Percentiles rank a stretch among this genome's conserved stretches.
Evolutionary conservation across 2,113 vertebrate genomes (phyloP).

Genomic region (Nycticebus coucang): DNA sequence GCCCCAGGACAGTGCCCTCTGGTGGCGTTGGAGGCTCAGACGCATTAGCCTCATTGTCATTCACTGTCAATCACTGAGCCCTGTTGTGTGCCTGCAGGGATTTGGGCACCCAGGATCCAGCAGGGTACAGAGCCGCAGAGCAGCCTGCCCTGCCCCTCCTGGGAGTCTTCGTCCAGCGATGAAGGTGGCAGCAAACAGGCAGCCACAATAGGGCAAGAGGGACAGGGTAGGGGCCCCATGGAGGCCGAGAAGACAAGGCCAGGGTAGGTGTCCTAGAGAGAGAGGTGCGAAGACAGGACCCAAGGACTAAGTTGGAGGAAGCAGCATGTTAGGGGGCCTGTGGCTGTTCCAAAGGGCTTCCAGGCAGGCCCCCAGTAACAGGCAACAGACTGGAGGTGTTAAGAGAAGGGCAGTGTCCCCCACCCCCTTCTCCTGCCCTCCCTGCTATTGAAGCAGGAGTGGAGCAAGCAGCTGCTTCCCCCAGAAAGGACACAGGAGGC

Average conservation of each 20-base stretch:
- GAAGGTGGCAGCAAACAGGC: neutral
- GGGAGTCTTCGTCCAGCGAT: neutral
- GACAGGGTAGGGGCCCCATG: fast-evolving
- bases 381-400: no score
- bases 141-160: neutral
- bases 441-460: neutral
- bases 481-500: fast-evolving
- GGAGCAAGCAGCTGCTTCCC: neutral
- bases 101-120: neutral
- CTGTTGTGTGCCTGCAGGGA: fast-evolving
- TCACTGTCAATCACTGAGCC: fast-evolving
- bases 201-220: neutral
- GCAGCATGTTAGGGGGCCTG: fast-evolving
- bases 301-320: neutral
- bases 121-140: neutral
- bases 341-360: neutral
- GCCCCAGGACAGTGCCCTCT: neutral
- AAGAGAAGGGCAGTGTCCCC: neutral
- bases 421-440: no score
- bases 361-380: neutral
- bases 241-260: no score
- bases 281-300: neutral
- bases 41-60: neutral
- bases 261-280: fast-evolving
- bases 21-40: neutral